Evolutionary conservation across 2,888 invertebrate genomes (phyloP).

Genomic region (Laspeyria flexula): DNA sequence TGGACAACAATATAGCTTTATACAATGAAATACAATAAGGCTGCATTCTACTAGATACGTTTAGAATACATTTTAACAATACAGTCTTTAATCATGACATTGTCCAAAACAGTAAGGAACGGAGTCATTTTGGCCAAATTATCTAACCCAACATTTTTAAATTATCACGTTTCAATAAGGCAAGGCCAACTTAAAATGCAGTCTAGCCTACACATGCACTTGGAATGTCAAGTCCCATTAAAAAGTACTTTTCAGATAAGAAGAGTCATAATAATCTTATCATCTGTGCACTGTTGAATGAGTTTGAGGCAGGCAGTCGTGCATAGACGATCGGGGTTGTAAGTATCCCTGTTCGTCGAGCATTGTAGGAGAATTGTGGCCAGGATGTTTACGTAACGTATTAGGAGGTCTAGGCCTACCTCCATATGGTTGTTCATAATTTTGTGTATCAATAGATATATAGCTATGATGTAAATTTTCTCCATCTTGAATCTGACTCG

Average conservation of each 20-base stretch:
- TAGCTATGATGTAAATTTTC: slow-evolving; percentile 89
- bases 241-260: slow-evolving; percentile 76
- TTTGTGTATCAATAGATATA: slow-evolving; percentile 88
- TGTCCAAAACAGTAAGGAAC: slow-evolving; percentile 67
- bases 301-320: slow-evolving; percentile 82
- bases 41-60: slow-evolving; percentile 61
- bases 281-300: slow-evolving; percentile 80
- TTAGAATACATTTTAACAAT: slow-evolving; percentile 65
- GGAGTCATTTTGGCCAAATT: slow-evolving; percentile 67
- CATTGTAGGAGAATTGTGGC: slow-evolving; percentile 77
- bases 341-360: slow-evolving; percentile 84
- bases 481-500: slow-evolving; percentile 88
- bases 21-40: slow-evolving; percentile 61
- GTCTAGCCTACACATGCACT: slow-evolving; percentile 77
- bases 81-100: slow-evolving; percentile 70
- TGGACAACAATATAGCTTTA: slow-evolving; percentile 61
- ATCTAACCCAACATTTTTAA: slow-evolving; percentile 59
- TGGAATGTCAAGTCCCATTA: slow-evolving; percentile 83
- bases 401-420: slow-evolving; percentile 79
- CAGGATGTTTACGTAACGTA: slow-evolving; percentile 77
- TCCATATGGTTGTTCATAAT: slow-evolving; percentile 81
- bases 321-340: slow-evolving; percentile 81
- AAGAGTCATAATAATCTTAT: slow-evolving; percentile 67
- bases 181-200: slow-evolving; percentile 71
- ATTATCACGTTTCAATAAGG: slow-evolving; percentile 76